Evolutionary conservation across 2,113 vertebrate species (phyloP).

Genomic region (Entomyzon cyanotis): DNA sequence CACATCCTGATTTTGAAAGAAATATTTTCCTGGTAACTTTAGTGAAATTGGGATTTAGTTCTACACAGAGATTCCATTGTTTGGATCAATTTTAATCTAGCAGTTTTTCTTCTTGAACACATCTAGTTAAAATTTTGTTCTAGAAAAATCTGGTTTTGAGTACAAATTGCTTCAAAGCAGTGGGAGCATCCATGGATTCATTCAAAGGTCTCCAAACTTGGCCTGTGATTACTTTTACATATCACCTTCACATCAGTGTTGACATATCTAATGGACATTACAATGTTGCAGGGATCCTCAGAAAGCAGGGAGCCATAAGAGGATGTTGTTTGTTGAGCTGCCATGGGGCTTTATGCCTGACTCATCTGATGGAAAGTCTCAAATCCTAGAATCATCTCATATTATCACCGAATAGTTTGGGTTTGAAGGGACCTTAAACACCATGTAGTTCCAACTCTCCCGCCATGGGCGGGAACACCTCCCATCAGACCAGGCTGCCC

Average conservation of each 20-base stretch:
- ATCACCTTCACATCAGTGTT: background rate
- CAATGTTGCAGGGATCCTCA: background rate
- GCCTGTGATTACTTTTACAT: background rate
- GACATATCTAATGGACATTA: background rate
- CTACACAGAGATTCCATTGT: background rate
- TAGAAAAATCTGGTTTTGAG: background rate
- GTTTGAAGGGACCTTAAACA: background rate
- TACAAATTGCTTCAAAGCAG: background rate
- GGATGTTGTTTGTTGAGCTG: background rate
- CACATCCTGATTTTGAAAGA: background rate
- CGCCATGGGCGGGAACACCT: rapidly evolving
- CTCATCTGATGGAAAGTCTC: background rate
- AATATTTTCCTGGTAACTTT: background rate
- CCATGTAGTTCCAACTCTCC: background rate
- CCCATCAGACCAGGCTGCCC: background rate
- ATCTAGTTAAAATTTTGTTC: background rate
- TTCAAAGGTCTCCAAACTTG: background rate
- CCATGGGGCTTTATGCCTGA: background rate
- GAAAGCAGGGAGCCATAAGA: background rate
- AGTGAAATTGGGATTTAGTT: background rate
- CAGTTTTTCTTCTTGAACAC: background rate
- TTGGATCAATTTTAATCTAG: background rate
- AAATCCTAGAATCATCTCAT: background rate
- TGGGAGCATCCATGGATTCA: background rate
- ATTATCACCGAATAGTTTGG: background rate